phyloP scores from a whole-genome alignment of 2,888 invertebrate genomes.

The Nemotelus nigrinus region DNA sequence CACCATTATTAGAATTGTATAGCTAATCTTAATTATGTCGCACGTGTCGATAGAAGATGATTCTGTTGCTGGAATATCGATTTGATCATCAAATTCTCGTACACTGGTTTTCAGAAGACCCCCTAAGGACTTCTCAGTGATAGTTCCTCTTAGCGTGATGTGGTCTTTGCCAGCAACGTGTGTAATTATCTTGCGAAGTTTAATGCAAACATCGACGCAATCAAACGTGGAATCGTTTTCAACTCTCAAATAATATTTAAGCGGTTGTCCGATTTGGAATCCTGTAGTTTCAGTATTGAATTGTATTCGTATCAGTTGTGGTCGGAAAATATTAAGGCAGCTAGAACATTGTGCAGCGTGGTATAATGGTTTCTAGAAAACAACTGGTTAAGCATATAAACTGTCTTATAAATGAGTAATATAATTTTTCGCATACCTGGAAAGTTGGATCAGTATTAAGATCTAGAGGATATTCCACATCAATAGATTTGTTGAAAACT shows the following conservation, averaged over 20 bases:
- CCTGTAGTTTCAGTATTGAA: slow-evolving; percentile 25
- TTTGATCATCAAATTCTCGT: neutral
- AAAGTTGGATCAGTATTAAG: slow-evolving; percentile 19
- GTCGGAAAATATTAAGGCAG: slow-evolving; percentile 26
- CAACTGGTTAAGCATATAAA: neutral
- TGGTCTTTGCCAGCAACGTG: neutral
- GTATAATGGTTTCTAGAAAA: slow-evolving; percentile 7
- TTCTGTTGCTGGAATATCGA: slow-evolving; percentile 13
- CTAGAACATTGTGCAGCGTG: slow-evolving; percentile 14
- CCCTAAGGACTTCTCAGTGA: slow-evolving; percentile 26
- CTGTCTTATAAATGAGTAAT: neutral
- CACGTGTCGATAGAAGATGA: slow-evolving; percentile 31
- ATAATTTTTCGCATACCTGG: neutral
- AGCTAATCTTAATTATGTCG: slow-evolving; percentile 4
- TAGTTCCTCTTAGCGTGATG: neutral
- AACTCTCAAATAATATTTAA: slow-evolving; percentile 2
- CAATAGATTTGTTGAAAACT: slow-evolving; percentile 20
- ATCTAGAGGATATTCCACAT: slow-evolving; percentile 18
- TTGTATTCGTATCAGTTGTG: slow-evolving; percentile 23
- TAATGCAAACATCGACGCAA: slow-evolving; percentile 1
- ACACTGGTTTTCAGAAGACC: slow-evolving; percentile 7
- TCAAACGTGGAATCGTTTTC: slow-evolving; percentile 25
- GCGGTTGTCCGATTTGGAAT: slow-evolving; percentile 22
- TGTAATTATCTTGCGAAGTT: slow-evolving; percentile 2
- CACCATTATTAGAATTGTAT: slow-evolving; percentile 27